Base-by-base conservation (phyloP, 2,888 invertebrate species). In the Allophyes oxyacanthae region DNA sequence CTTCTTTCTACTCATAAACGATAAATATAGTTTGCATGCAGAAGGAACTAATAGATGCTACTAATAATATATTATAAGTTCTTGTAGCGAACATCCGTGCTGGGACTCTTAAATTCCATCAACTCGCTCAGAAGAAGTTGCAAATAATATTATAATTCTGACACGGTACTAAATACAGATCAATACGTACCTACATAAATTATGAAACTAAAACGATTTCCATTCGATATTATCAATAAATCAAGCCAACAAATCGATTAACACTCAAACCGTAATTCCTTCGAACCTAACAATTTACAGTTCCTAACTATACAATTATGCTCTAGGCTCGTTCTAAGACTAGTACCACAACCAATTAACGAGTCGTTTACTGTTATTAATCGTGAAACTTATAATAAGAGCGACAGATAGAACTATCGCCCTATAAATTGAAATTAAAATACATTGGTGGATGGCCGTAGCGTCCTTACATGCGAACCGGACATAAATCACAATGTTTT, bases 391-490 rank as follows among this genome's bases (percentile, higher is more conserved):
- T 87, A 88, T 86, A 88, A 88, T 85, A 85, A 76, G 80, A 73
- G 75, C 66, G 78, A 65, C 71, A 61, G 78, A 75, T 77, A 78
- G 80, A 86, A 83, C 81, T 83, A 87, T 87, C 76, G 84, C 82
- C 81, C 84, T 87, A 91, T 93, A 93, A 92, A 93, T 92, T 92
- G 91, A 93, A 91, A 92, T 92, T 92, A 91, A 90, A 92, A 90
- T 91, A 88, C 86, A 85, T 85, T 82, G 53, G 49, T 63, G 82
- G 81, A 82, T 82, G 81, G 77, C 78, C 8, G 81, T 82, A 81
- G 81, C 85, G 84, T 84, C 86, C 86, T 86, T 85, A 86, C 89
- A 86, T 85, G 89, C 85, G 73, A 84, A 81, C 62, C 70, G 63
- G 67, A 82, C 85, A 89, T 93, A 92, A 92, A 93, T 93, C 91